These are phyloP conservation scores for Eretmocerus hayati DNA, from an alignment of 2,888 invertebrate genomes.

Conservation along the genomic window DNA sequence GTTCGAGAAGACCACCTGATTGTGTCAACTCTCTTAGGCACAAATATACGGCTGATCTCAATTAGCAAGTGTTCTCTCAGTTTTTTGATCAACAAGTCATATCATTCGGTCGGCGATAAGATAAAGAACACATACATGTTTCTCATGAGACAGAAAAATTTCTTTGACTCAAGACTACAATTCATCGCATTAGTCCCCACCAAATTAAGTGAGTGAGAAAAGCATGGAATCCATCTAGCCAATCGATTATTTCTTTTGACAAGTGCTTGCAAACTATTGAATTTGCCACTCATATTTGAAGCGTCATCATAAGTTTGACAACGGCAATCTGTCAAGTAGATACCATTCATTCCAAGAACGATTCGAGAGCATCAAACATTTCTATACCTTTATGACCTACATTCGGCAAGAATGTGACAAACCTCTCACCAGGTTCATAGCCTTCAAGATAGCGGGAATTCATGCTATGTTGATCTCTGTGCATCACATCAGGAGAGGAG, in stretches of 20 bases:
- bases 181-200: background rate
- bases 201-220: conserved; percentile 7
- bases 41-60: conserved; percentile 3
- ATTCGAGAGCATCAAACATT: too few species aligned
- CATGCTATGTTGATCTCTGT: conserved; percentile 21
- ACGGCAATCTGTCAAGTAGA: too few species aligned
- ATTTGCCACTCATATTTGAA: too few species aligned
- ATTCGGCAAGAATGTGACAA: too few species aligned
- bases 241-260: background rate
- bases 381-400: conserved; percentile 1
- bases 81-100: background rate
- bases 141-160: background rate
- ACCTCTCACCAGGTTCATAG: conserved; percentile 7
- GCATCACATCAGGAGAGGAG: conserved; percentile 5
- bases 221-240: conserved; percentile 1
- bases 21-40: conserved; percentile 5
- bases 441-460: conserved; percentile 17
- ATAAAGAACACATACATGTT: background rate
- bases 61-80: background rate
- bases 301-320: too few species aligned
- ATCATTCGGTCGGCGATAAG: background rate
- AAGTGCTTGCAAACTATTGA: background rate
- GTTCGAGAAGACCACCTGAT: conserved; percentile 10
- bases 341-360: too few species aligned
- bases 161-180: background rate